Evolutionary conservation across 2,888 invertebrate genomes (phyloP).

Genomic region (Steinernema hermaphroditum): DNA sequence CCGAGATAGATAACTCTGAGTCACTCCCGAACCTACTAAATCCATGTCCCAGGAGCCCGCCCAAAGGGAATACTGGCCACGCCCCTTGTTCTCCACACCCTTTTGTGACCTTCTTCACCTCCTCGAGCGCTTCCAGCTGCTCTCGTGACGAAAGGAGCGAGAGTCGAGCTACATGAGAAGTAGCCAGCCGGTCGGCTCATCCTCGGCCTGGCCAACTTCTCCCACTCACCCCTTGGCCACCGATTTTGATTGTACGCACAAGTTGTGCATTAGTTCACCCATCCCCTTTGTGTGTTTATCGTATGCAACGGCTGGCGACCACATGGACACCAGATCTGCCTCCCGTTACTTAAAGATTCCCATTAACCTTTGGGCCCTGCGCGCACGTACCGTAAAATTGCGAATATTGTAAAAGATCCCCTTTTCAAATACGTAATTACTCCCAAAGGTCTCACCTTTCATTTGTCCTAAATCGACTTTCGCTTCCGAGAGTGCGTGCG

Average conservation of each 20-base stretch:
- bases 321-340: neutral
- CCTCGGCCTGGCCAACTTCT: conserved; percentile 2
- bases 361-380: neutral
- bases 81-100: conserved; percentile 29
- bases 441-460: too few relatives aligned
- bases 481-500: too few relatives aligned
- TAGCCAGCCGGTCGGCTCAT: conserved; percentile 7
- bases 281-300: conserved; percentile 2
- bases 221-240: neutral
- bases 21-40: neutral
- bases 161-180: conserved; percentile 16
- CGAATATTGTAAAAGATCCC: too few relatives aligned
- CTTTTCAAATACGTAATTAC: too few relatives aligned
- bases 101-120: conserved; percentile 31
- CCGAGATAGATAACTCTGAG: neutral
- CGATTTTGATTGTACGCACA: neutral
- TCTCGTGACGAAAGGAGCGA: conserved; percentile 14
- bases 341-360: neutral
- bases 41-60: conserved; percentile 19
- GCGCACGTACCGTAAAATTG: too few relatives aligned
- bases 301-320: conserved; percentile 8
- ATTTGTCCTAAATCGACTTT: too few relatives aligned
- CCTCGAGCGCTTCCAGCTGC: conserved; percentile 29
- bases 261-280: neutral
- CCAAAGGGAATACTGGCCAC: conserved; percentile 9